Evolutionary conservation across 2,113 vertebrate species (phyloP), one percentile per base, ranked within the genome.

Genomic region (Cebidichthys violaceus): DNA sequence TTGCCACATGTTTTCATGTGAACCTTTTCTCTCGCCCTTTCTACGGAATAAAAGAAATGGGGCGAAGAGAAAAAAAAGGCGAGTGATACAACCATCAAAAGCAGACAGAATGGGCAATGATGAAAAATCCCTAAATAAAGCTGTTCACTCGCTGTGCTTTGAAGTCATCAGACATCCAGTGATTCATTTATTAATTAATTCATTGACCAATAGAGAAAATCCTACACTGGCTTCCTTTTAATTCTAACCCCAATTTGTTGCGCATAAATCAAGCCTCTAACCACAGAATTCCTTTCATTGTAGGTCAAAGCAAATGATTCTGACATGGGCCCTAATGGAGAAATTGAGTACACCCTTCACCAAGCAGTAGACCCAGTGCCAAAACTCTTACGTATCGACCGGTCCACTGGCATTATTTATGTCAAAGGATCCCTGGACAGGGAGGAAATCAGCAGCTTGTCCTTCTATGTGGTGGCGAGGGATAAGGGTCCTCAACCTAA

Each of bases 241-340:
- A 52, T 70, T 86, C 7, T 45, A 61, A 78, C 57, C 41, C 11
- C 9, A 67, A 59, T 64, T 61, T 65, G 37, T 71, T 81, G 14
- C 17, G n/a, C 20, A 39, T 72, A 47, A 66, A 81, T 81, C 20
- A 77, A 31, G n/a, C 6, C 52, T 77, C 83, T 90, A 89, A 92
- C 81, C 74, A 73, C 4, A n/a, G 3, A 27, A 43, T 85, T 88
- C 70, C 66, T 90, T 83, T 73, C 54, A 66, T 93, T 82, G 0
- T 81, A 99, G 98, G 98, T 99, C 70, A 98, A 97, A 93, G 98
- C 98, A 85, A 98, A 97, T 0, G 98, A 99, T 89, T 99, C 97
- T 0, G 98, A 99, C 90, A 96, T 99, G 93, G 98, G 98, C 0
- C 95, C 96, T 74, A 99, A 99, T 0, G 97, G 98, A 0, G 98